A percentile compares a stretch with the other conserved stretches of the same genome.
phyloP scores from a whole-genome alignment of 2,888 invertebrate genomes.

The Cybosia mesomella region DNA sequence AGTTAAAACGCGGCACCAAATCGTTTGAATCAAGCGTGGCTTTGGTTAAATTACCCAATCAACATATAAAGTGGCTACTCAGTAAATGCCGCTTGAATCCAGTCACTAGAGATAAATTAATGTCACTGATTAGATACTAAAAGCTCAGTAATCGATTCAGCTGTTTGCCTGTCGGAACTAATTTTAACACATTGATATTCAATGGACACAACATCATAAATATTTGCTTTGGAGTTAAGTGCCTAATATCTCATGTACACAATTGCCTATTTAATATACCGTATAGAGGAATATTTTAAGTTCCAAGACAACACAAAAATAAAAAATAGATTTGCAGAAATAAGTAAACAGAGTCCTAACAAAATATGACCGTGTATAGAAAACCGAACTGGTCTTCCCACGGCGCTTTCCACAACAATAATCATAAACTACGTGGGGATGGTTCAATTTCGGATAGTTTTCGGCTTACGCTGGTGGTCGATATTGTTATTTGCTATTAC shows the following conservation, averaged over 20 bases:
- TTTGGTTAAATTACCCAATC: slow-evolving; percentile 76
- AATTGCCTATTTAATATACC: neutral
- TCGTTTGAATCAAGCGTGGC: slow-evolving; percentile 63
- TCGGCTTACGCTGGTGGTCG: slow-evolving; percentile 34
- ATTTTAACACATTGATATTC: slow-evolving; percentile 46
- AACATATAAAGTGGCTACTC: slow-evolving; percentile 76
- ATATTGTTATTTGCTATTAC: slow-evolving; percentile 38
- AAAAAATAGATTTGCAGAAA: slow-evolving; percentile 44
- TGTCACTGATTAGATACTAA: slow-evolving; percentile 69
- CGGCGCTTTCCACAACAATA: slow-evolving; percentile 58
- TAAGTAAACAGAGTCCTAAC: slow-evolving; percentile 40
- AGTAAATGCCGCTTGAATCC: slow-evolving; percentile 70
- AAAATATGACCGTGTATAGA: slow-evolving; percentile 46
- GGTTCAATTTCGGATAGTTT: slow-evolving; percentile 47
- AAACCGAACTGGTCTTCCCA: slow-evolving; percentile 50
- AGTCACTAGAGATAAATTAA: slow-evolving; percentile 71
- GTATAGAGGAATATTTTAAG: no score
- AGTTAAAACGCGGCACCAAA: slow-evolving; percentile 61
- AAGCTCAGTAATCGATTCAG: slow-evolving; percentile 57
- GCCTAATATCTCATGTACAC: slow-evolving; percentile 28
- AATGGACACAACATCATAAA: slow-evolving; percentile 37
- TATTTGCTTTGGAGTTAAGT: slow-evolving; percentile 26
- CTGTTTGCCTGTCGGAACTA: slow-evolving; percentile 55
- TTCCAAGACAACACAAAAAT: slow-evolving; percentile 26
- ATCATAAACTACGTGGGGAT: slow-evolving; percentile 53